Conservation (phyloP, 1,140 invertebrate genomes). For the Drosophila fuyamai region DNA sequence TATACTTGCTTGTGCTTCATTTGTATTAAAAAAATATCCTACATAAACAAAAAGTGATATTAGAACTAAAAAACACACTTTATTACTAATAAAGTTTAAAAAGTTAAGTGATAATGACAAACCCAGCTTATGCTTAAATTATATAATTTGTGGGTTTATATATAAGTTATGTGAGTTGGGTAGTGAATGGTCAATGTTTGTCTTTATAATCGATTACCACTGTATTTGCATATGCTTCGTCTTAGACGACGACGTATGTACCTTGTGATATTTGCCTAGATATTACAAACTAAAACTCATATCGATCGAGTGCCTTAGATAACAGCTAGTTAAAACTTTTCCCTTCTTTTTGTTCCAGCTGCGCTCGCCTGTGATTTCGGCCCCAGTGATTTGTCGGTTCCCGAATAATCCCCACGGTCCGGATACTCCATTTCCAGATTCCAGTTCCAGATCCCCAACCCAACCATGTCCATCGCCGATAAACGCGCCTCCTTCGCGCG, state of each 20-base stretch:
- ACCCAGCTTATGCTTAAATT: too few species aligned
- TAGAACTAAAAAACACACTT: too few species aligned
- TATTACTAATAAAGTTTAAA: too few species aligned
- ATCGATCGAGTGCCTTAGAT: conserved; percentile 48
- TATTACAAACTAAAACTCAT: conserved; percentile 4
- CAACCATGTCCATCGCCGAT: conserved; percentile 61
- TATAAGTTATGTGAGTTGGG: too few species aligned
- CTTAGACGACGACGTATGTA: conserved; percentile 2
- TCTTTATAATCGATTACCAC: background rate
- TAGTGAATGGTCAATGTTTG: background rate
- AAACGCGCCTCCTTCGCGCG: conserved; percentile 82
- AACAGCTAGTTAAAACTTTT: conserved; percentile 8
- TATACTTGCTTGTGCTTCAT: background rate
- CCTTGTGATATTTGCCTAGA: conserved; percentile 33
- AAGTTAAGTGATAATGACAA: too few species aligned
- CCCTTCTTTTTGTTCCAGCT: conserved; percentile 39
- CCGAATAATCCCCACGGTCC: conserved; percentile 11
- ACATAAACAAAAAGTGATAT: background rate
- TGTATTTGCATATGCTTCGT: conserved; percentile 17
- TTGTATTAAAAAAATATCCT: background rate
- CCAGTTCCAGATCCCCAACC: background rate
- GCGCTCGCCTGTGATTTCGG: conserved; percentile 3
- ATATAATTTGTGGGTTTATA: too few species aligned
- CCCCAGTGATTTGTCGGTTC: conserved; percentile 15
- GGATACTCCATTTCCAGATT: conserved; percentile 1